Percentiles rank a stretch among this genome's conserved stretches.
These are phyloP conservation scores for Donacobius atricapilla DNA, from an alignment of 2,113 vertebrate genomes.

Conservation along the genomic window DNA sequence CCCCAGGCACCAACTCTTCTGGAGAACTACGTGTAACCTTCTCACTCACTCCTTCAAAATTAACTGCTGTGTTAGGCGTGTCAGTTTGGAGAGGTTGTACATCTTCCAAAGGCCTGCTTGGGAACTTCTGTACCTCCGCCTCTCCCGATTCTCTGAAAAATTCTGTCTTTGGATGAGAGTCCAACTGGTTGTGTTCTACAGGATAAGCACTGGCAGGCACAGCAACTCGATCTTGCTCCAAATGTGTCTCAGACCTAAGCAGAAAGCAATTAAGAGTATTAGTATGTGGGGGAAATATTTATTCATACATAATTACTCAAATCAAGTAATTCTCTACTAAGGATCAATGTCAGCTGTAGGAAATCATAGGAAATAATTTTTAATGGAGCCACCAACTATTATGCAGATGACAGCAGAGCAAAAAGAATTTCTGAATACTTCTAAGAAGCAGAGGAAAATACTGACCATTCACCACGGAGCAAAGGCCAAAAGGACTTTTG, in stretches of 20 bases:
- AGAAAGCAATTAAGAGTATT: background rate
- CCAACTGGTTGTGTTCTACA: slow-evolving; percentile 80
- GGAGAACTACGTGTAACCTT: slow-evolving; percentile 68
- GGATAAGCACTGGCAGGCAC: slow-evolving; percentile 72
- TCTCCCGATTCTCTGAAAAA: slow-evolving; percentile 85
- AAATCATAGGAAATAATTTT: background rate
- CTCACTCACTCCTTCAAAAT: slow-evolving; percentile 78
- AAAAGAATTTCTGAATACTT: background rate
- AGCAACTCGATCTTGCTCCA: slow-evolving; percentile 70
- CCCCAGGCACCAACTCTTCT: slow-evolving; percentile 76
- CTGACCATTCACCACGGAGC: background rate
- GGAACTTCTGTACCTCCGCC: slow-evolving; percentile 75
- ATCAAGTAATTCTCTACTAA: background rate
- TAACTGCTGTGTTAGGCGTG: slow-evolving; percentile 54
- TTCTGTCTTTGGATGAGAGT: slow-evolving; percentile 81
- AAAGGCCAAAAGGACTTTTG: background rate
- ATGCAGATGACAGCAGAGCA: background rate
- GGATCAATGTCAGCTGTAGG: background rate
- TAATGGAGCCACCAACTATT: background rate
- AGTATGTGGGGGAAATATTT: background rate
- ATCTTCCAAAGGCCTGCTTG: slow-evolving; percentile 81
- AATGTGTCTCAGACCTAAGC: slow-evolving; percentile 65
- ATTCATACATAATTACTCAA: background rate
- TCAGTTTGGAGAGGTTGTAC: slow-evolving; percentile 74
- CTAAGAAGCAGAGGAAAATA: background rate